Conservation (phyloP, 1,140 invertebrate species). For the Drepana arcuata region DNA sequence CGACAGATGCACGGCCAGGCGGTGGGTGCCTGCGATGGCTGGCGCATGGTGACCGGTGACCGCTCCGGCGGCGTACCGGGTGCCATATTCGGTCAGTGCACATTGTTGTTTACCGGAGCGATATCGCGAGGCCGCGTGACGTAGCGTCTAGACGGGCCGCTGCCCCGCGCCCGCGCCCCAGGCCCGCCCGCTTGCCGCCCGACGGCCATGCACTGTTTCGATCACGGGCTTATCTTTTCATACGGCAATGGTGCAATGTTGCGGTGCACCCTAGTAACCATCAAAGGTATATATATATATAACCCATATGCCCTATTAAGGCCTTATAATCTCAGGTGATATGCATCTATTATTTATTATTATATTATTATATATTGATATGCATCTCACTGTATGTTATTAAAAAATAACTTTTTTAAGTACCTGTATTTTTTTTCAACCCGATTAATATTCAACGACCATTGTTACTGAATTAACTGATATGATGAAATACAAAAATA, state of each 20-base stretch:
- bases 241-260: conserved; percentile 60
- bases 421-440: too few relatives aligned
- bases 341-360: too few relatives aligned
- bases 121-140: conserved; percentile 67
- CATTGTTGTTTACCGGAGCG: conserved; percentile 67
- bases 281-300: too few relatives aligned
- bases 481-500: too few relatives aligned
- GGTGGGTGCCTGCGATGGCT: conserved; percentile 18
- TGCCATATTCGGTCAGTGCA: conserved; percentile 69
- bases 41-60: conserved; percentile 34
- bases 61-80: conserved; percentile 31
- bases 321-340: too few relatives aligned
- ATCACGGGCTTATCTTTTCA: conserved; percentile 64
- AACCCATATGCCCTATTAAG: too few relatives aligned
- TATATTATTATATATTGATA: too few relatives aligned
- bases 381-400: too few relatives aligned
- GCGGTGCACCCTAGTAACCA: conserved; percentile 15
- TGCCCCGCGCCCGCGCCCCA: conserved; percentile 20
- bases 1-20: background rate
- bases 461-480: too few relatives aligned
- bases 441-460: too few relatives aligned
- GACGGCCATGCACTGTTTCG: conserved; percentile 42
- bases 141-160: conserved; percentile 64
- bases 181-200: conserved; percentile 8
- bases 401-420: too few relatives aligned